A percentile compares a stretch with the other conserved stretches of the same genome.
phyloP scores from a whole-genome alignment of 2,797 vertebrate genomes.

The Danio jaintianensis region DNA sequence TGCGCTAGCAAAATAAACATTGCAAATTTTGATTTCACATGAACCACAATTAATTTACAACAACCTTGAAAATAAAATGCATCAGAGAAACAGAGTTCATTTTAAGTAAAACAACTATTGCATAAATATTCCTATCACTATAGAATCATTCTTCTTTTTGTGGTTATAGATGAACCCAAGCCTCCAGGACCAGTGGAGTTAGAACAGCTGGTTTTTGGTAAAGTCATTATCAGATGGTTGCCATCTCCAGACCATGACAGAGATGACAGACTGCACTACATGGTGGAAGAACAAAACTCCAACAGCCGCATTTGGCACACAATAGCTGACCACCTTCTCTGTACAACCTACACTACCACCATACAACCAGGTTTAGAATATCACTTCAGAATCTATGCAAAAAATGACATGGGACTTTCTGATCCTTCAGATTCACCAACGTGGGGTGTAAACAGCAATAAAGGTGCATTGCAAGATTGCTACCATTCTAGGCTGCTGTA shows the following conservation, averaged over 20 bases:
- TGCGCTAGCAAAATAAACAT: too few relatives aligned
- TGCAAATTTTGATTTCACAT: too few relatives aligned
- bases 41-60: background rate
- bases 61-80: background rate
- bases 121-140: background rate
- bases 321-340: constrained; percentile 80
- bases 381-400: constrained; percentile 86
- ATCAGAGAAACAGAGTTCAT: constrained; percentile 6
- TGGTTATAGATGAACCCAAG: constrained; percentile 81
- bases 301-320: constrained; percentile 77
- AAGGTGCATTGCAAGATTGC: constrained; percentile 69
- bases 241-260: constrained; percentile 84
- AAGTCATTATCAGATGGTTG: constrained; percentile 83
- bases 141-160: background rate
- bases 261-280: constrained; percentile 80
- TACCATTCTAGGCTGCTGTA: background rate
- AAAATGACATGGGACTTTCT: constrained; percentile 86
- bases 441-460: constrained; percentile 79
- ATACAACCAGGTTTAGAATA: constrained; percentile 82
- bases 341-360: constrained; percentile 81
- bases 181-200: constrained; percentile 82
- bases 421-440: constrained; percentile 83
- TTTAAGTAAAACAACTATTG: background rate
- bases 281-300: constrained; percentile 80
- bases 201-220: constrained; percentile 82